A percentile compares a stretch with the other conserved stretches of the same genome.
These are phyloP conservation scores for Antennarius maculatus DNA, from an alignment of 2,797 vertebrate species.

Conservation along the genomic window DNA sequence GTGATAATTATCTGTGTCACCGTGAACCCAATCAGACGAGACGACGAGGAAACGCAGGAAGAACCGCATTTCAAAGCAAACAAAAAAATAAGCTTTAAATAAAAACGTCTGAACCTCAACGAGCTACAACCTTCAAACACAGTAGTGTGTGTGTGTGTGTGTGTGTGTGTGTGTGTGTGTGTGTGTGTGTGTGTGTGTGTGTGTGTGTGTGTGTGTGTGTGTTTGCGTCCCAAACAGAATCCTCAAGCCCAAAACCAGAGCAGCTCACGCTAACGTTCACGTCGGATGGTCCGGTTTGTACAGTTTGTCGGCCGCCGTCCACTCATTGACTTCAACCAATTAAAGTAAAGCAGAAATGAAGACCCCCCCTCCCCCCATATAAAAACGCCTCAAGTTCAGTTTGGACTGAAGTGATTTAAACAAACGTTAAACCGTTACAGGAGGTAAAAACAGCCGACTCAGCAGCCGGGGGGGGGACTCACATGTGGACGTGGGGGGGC, in stretches of 20 bases:
- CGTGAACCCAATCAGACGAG: too few species aligned
- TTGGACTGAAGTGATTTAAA: too few species aligned
- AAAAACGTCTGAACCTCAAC: slow-evolving; percentile 9
- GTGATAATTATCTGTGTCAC: too few species aligned
- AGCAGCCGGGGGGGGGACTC: slow-evolving; percentile 66
- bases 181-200: not conserved
- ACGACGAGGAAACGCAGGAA: too few species aligned
- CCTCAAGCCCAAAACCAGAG: too few species aligned
- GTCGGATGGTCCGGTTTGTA: not conserved
- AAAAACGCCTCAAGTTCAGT: not conserved
- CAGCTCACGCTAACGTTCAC: slow-evolving; percentile 8
- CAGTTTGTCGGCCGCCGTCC: slow-evolving; percentile 37
- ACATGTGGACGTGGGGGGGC: slow-evolving; percentile 98
- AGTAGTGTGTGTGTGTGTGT: too few species aligned
- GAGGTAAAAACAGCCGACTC: too few species aligned
- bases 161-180: not conserved
- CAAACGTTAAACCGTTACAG: too few species aligned
- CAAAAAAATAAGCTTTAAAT: too few species aligned
- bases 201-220: not conserved
- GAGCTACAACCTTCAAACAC: not conserved
- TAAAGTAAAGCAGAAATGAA: slow-evolving; percentile 40
- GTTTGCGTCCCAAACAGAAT: slow-evolving; percentile 6
- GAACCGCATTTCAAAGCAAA: too few species aligned
- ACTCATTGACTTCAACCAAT: slow-evolving; percentile 31
- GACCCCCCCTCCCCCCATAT: slow-evolving; percentile 17